Conservation (phyloP, 1,140 invertebrate genomes). For the Trachymyrmex cornetzi region DNA sequence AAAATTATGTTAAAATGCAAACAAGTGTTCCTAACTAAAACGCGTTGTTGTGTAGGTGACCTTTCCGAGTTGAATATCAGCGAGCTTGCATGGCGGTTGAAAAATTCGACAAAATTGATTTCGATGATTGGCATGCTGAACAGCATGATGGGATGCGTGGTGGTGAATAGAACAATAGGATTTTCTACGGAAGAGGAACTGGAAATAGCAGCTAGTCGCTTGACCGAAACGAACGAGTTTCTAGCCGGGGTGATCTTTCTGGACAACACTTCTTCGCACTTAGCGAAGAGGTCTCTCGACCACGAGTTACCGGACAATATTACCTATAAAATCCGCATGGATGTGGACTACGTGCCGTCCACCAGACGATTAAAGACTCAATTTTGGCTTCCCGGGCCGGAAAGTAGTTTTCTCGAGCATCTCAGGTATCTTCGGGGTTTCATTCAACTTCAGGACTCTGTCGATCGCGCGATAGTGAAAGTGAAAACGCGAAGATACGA, state of each 20-base stretch:
- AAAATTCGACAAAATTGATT: constrained; percentile 77
- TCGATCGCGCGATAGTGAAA: constrained; percentile 89
- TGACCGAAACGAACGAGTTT: constrained; percentile 88
- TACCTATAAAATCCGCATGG: constrained; percentile 90
- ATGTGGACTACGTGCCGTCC: constrained; percentile 89
- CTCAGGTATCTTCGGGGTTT: constrained; percentile 90
- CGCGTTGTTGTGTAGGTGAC: constrained; percentile 61
- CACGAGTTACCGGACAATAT: constrained; percentile 82
- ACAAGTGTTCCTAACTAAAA: background rate
- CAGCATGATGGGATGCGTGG: constrained; percentile 88
- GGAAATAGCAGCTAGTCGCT: constrained; percentile 85
- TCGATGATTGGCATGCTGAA: constrained; percentile 83
- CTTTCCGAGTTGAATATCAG: constrained; percentile 80
- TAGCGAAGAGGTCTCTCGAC: constrained; percentile 69
- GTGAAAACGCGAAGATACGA: constrained; percentile 79
- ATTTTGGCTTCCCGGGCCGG: constrained; percentile 90
- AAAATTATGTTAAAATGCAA: background rate
- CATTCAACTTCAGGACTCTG: constrained; percentile 89
- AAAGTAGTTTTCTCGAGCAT: constrained; percentile 88
- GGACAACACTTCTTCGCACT: constrained; percentile 82
- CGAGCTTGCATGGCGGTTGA: constrained; percentile 81
- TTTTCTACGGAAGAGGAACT: constrained; percentile 86
- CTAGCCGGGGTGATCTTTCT: constrained; percentile 87
- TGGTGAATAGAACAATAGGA: constrained; percentile 87
- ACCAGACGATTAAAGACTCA: constrained; percentile 88